phyloP scores from a whole-genome alignment of 2,113 vertebrate genomes.

The Halichoeres trimaculatus region DNA sequence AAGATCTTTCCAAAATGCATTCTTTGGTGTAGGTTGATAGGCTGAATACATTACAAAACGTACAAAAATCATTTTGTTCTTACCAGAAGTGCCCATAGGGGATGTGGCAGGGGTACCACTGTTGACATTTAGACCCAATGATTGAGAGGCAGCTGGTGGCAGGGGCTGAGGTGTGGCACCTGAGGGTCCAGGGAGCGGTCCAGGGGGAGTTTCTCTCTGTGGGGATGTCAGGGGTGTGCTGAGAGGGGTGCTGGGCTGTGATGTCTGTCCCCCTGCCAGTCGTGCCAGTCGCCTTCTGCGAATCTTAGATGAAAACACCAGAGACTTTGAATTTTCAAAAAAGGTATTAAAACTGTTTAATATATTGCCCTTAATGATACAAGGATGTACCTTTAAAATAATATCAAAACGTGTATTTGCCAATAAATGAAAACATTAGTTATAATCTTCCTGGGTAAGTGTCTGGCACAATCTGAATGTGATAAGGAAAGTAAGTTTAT shows the following conservation, averaged over 20 bases:
- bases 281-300: constrained; percentile 94
- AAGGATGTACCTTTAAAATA: background rate
- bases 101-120: constrained; percentile 97
- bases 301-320: constrained; percentile 78
- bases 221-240: constrained; percentile 93
- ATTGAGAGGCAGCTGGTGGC: constrained; percentile 89
- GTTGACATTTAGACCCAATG: constrained; percentile 90
- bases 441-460: too few relatives aligned
- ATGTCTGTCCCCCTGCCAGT: constrained; percentile 92
- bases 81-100: constrained; percentile 95
- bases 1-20: background rate
- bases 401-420: too few relatives aligned
- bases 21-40: background rate
- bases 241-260: constrained; percentile 93
- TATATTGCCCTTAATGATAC: background rate
- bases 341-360: background rate
- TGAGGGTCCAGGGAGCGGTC: constrained; percentile 88
- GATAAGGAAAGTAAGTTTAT: background rate
- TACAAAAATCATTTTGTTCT: constrained; percentile 28
- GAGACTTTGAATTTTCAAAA: background rate
- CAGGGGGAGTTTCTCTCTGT: constrained; percentile 95
- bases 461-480: background rate
- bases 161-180: constrained; percentile 83
- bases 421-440: too few relatives aligned
- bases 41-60: background rate